Percentiles rank a stretch among this genome's conserved stretches.
Evolutionary conservation across 2,888 invertebrate species (phyloP).

Genomic region (Lasioglossum lativentre): DNA sequence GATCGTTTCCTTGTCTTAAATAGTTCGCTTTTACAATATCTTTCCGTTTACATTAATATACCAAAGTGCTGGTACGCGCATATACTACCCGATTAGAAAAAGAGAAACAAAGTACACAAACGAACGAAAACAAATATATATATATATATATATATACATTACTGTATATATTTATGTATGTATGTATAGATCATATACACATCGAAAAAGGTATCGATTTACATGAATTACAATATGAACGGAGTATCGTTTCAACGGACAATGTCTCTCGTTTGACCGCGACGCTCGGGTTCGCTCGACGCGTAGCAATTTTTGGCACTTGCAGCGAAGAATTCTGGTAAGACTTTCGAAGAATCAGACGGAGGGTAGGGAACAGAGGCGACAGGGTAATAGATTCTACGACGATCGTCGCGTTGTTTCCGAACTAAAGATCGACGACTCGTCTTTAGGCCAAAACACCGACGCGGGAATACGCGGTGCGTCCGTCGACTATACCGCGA

Average conservation of each 20-base stretch:
- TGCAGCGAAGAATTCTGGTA: slow-evolving; percentile 55
- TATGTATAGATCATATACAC: slow-evolving; percentile 58
- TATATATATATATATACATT: slow-evolving; percentile 31
- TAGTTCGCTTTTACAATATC: slow-evolving; percentile 27
- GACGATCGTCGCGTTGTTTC: neutral
- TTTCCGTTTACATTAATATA: slow-evolving; percentile 41
- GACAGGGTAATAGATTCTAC: neutral
- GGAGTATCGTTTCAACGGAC: slow-evolving; percentile 62
- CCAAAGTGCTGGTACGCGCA: slow-evolving; percentile 42
- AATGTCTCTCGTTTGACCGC: slow-evolving; percentile 26
- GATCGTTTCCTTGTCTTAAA: neutral
- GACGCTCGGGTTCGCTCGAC: slow-evolving; percentile 43
- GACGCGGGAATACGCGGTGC: neutral
- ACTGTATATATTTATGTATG: slow-evolving; percentile 17
- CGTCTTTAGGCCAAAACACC: slow-evolving; percentile 54
- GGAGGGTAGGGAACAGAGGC: neutral
- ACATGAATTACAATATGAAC: slow-evolving; percentile 60
- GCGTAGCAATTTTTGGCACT: slow-evolving; percentile 72
- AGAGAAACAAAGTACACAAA: slow-evolving; percentile 50
- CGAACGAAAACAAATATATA: slow-evolving; percentile 43
- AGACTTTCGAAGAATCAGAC: slow-evolving; percentile 26
- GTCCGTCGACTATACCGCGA: neutral
- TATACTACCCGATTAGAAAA: slow-evolving; percentile 57
- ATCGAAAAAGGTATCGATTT: slow-evolving; percentile 60
- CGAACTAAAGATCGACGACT: slow-evolving; percentile 17